These are phyloP conservation scores for Cremastinae sp. DNA, from an alignment of 2,888 invertebrate genomes.

Conservation along the genomic window DNA sequence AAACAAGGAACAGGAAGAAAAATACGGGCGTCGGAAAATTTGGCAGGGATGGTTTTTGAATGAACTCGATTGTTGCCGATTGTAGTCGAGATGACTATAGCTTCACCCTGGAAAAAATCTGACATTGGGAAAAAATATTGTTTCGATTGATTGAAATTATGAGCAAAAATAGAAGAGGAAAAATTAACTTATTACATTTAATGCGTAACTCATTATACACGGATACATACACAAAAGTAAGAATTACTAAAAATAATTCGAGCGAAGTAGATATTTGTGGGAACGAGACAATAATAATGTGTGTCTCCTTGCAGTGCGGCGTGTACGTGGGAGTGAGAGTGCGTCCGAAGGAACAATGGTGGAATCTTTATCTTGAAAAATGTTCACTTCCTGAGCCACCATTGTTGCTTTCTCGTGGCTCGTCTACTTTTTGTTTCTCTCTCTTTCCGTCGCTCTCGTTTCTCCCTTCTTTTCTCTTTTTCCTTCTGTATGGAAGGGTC, in stretches of 20 bases:
- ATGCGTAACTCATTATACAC: neutral
- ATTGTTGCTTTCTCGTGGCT: constrained; percentile 60
- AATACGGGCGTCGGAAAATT: too few species aligned
- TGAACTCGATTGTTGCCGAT: too few species aligned
- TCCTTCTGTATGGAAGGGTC: constrained; percentile 55
- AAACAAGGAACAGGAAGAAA: too few species aligned
- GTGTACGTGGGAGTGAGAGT: constrained; percentile 56
- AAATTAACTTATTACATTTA: too few species aligned
- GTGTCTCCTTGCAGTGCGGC: constrained; percentile 17
- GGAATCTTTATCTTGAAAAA: constrained; percentile 76
- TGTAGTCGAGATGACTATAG: too few species aligned
- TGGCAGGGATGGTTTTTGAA: too few species aligned
- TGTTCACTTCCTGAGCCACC: constrained; percentile 69
- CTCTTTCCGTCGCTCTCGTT: constrained; percentile 3
- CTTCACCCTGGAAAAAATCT: too few species aligned
- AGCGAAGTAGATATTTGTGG: constrained; percentile 28
- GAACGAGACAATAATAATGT: constrained; percentile 32
- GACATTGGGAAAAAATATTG: too few species aligned
- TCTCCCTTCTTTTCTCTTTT: neutral
- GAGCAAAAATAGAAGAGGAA: too few species aligned
- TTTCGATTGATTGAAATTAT: too few species aligned
- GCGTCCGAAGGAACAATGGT: constrained; percentile 71
- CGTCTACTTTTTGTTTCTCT: constrained; percentile 64
- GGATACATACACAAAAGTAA: neutral
- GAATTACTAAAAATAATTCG: neutral